Conservation (phyloP, 2,888 invertebrate species). For the Amiota minor region DNA sequence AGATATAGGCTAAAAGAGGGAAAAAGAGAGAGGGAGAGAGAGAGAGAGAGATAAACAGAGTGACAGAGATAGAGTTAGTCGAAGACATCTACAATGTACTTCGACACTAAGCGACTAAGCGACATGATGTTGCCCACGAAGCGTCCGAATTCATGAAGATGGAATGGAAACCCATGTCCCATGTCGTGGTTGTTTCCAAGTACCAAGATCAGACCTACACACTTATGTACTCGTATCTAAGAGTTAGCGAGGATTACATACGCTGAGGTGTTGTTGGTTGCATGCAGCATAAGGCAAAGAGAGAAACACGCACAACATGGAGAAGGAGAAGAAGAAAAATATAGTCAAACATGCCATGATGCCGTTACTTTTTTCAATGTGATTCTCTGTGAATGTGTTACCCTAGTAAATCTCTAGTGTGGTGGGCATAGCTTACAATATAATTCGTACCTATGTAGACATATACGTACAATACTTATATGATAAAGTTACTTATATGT, state of each 20-base stretch:
- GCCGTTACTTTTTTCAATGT: conserved; percentile 1
- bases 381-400: background rate
- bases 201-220: background rate
- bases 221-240: background rate
- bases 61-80: background rate
- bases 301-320: conserved; percentile 7
- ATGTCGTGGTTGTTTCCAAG: no score
- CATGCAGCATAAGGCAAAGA: background rate
- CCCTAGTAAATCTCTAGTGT: background rate
- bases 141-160: background rate
- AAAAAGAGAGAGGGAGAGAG: background rate
- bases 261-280: background rate
- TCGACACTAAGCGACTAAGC: conserved; percentile 12
- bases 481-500: no score
- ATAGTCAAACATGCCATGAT: conserved; percentile 2
- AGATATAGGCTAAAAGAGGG: no score
- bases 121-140: background rate
- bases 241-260: background rate
- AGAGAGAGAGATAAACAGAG: no score
- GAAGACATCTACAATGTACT: conserved; percentile 1
- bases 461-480: no score
- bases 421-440: no score
- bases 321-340: background rate
- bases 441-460: no score
- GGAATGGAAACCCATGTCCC: background rate